Percentiles rank a stretch among this genome's conserved stretches.
These are phyloP conservation scores for Pseudochirops cupreus DNA, from an alignment of 2,797 vertebrate species.

Conservation along the genomic window DNA sequence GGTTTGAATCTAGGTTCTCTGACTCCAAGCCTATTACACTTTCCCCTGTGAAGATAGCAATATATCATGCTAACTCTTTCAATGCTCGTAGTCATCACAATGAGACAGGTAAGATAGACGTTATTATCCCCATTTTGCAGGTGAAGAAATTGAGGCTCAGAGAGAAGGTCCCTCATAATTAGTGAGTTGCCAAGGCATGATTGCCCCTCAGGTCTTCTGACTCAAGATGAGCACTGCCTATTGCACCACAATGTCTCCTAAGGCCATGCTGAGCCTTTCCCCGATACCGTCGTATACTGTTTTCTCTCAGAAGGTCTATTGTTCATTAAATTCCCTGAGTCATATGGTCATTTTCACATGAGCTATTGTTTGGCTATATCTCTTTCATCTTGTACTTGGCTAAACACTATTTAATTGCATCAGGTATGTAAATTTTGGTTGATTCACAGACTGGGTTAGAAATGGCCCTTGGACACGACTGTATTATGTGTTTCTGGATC, in stretches of 20 bases:
- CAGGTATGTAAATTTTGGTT: neutral
- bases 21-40: neutral
- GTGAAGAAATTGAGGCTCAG: neutral
- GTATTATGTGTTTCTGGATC: neutral
- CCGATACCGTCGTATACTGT: neutral
- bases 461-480: neutral
- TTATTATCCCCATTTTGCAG: neutral
- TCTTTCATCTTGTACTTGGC: neutral
- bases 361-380: neutral
- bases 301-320: neutral
- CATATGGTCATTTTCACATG: neutral
- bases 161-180: neutral
- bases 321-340: neutral
- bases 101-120: neutral
- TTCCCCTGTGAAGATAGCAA: neutral
- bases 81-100: neutral
- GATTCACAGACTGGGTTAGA: neutral
- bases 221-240: neutral
- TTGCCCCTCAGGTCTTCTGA: neutral
- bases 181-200: neutral
- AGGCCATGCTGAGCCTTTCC: neutral
- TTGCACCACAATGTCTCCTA: neutral
- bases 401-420: neutral
- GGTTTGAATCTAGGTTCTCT: neutral
- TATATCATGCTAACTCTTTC: neutral